Conservation (phyloP, 92 coral and sea anemone species). For the Umimayanthus chanpuru region DNA sequence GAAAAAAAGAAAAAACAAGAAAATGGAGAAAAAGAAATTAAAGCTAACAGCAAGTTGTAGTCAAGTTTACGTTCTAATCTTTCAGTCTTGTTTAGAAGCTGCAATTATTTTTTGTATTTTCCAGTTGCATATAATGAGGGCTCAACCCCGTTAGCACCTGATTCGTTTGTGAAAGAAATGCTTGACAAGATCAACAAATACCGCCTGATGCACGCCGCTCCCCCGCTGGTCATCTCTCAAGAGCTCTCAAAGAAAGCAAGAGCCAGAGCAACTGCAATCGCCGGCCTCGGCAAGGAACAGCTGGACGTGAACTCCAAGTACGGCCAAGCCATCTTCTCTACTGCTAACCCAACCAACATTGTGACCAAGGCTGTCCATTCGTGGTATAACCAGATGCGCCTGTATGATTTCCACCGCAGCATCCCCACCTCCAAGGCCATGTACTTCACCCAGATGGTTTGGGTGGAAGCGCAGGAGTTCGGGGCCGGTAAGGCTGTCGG, state of each 20-base stretch:
- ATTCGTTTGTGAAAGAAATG: conserved; percentile 62
- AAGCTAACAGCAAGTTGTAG: background rate
- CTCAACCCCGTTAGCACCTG: conserved; percentile 25
- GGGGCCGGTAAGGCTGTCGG: conserved; percentile 84
- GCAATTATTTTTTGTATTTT: background rate
- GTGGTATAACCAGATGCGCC: conserved; percentile 92
- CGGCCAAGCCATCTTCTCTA: conserved; percentile 86
- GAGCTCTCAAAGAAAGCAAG: conserved; percentile 83
- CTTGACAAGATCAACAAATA: conserved; percentile 74
- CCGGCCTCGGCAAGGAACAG: conserved; percentile 73
- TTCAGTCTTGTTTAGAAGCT: background rate
- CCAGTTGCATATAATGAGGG: background rate
- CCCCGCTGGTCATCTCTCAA: conserved; percentile 68
- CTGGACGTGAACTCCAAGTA: conserved; percentile 73
- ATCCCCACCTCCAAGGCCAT: conserved; percentile 63
- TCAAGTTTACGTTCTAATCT: background rate
- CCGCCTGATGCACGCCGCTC: conserved; percentile 86
- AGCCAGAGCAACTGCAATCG: conserved; percentile 80
- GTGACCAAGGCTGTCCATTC: conserved; percentile 65
- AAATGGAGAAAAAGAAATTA: too few species aligned
- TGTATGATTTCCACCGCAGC: conserved; percentile 78
- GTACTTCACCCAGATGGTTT: conserved; percentile 88
- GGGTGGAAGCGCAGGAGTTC: conserved; percentile 74
- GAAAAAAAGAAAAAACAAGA: too few species aligned
- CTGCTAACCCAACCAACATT: conserved; percentile 49